Conservation (phyloP, 2,888 invertebrate species). For the Leptopilina syphax region DNA sequence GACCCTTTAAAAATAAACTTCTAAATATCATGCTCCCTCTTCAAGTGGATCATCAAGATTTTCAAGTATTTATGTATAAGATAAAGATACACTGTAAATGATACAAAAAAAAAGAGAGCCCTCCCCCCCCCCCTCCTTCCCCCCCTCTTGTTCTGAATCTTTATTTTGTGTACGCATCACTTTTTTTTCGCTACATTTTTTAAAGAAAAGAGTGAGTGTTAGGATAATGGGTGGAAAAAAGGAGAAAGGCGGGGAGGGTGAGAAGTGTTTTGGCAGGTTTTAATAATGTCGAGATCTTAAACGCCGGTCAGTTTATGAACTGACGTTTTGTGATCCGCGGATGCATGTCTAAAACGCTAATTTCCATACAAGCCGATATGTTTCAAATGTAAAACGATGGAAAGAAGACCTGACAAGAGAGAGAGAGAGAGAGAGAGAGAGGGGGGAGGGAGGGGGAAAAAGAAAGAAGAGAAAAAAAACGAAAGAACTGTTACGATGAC, state of each 20-base stretch:
- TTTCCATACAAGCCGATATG: slow-evolving; percentile 72
- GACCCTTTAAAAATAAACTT: neutral
- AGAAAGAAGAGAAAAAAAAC: slow-evolving; percentile 42
- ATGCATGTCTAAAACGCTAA: slow-evolving; percentile 67
- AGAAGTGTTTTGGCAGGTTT: slow-evolving; percentile 39
- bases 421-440: slow-evolving; percentile 52
- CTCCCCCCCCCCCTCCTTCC: neutral
- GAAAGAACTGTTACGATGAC: slow-evolving; percentile 60
- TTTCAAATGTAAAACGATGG: slow-evolving; percentile 69
- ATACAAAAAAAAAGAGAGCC: neutral
- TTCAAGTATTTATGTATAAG: slow-evolving; percentile 2
- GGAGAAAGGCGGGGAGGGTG: neutral
- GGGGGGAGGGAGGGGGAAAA: slow-evolving; percentile 36
- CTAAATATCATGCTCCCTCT: neutral
- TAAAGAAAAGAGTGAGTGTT: slow-evolving; percentile 15
- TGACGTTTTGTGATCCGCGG: slow-evolving; percentile 47
- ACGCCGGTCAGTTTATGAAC: slow-evolving; percentile 43
- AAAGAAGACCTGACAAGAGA: slow-evolving; percentile 47
- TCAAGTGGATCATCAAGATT: slow-evolving; percentile 20
- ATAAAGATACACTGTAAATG: slow-evolving; percentile 23
- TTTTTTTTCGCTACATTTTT: slow-evolving; percentile 11
- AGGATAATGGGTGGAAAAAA: slow-evolving; percentile 25
- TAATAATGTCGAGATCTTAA: slow-evolving; percentile 37
- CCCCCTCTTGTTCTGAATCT: too few relatives aligned
- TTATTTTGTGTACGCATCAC: neutral